Evolutionary conservation across 92 coral and sea anemone genomes (phyloP), one percentile per base, ranked within the genome.

Genomic region (Parazoanthus atlanticus): DNA sequence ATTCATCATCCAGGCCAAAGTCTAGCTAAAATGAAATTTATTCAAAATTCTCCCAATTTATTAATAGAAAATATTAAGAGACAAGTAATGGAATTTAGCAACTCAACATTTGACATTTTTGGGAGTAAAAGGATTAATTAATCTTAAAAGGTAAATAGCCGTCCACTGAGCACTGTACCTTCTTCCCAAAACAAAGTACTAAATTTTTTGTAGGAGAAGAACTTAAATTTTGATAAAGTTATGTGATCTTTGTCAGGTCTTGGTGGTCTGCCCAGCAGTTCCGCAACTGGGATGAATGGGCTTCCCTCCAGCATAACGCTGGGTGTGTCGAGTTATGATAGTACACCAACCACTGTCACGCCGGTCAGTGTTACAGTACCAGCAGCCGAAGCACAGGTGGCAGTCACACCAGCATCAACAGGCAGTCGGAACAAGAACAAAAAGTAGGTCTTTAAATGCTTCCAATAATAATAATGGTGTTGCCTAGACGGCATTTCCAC

Each of bases 391-490:
- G 92, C 93, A 46, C 98, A 93, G 64, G 93, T 93, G 3, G 92
- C 98, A 54, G 98, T 94, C 78, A 93, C 98, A 7, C 94, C 98
- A 2, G 92, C 95, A 8, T 49, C 98, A 21, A 87, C 98, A 26
- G 87, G 87, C 87, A 84, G 79, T 41, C 40, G 87, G 64, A 91
- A 91, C 83, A 90, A 91, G 33, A 91, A 91, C 61, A 91, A 91
- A 40, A 91, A 91, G 93, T 91, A 89, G 58, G 93, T 46, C 46
- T 41, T 61, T 23, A 36, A n/a, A n/a, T n/a, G n/a, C n/a, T n/a
- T n/a, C n/a, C n/a, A n/a, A n/a, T n/a, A n/a, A n/a, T n/a, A n/a
- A n/a, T n/a, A n/a, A n/a, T n/a, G n/a, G n/a, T n/a, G n/a, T n/a
- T n/a, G n/a, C n/a, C n/a, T n/a, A n/a, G n/a, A n/a, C n/a, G n/a